Base-by-base conservation (phyloP, 64 coral and sea anemone genomes). In the Montipora foliosa region DNA sequence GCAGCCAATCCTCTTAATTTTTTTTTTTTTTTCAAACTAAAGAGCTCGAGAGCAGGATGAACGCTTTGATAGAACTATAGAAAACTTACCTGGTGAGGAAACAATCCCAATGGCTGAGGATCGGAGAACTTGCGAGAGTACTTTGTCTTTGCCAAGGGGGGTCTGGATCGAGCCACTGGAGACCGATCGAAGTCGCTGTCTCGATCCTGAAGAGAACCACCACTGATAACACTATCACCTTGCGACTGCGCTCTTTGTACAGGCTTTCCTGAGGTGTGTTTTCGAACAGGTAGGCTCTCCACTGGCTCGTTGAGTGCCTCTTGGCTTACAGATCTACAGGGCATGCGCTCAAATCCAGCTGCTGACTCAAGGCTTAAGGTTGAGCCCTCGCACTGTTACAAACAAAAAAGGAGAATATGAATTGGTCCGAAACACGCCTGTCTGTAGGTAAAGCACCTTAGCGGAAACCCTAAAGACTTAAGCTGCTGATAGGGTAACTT, bases 161-260 rank as follows among this genome's bases (percentile, higher is more conserved):
- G 80, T 79, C 88, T 59, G 52, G 93, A 20, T 15, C 89, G 87
- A 24, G 72, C 57, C 29, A 97, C 45, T 10, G 75, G 95, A 21
- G 88, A 72, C 81, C 93, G 85, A 58, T 97, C 95, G 67, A 97
- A 97, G 74, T 97, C 96, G 50, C 78, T 81, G 0, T 97, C 96
- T 82, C 94, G 92, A 46, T 97, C 96, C 81, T 97, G 96, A 20
- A 95, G 90, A 16, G 96, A 97, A 16, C 91, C 96, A 61, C 93
- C 96, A 59, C 96, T 97, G 83, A 97, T 93, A 22, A 97, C 89
- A 79, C 96, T 97, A 59, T 97, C 96, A 16, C 91, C 96, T 92
- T 97, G 96, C 12, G 96, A 97, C 46, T 92, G 93, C 7, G 92
- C 93, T 37, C 96, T 93, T 49, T 92, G 76, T 48, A 97, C 94